Base-by-base conservation (phyloP, 2,888 invertebrate species). In the Pediacus dermestoides region DNA sequence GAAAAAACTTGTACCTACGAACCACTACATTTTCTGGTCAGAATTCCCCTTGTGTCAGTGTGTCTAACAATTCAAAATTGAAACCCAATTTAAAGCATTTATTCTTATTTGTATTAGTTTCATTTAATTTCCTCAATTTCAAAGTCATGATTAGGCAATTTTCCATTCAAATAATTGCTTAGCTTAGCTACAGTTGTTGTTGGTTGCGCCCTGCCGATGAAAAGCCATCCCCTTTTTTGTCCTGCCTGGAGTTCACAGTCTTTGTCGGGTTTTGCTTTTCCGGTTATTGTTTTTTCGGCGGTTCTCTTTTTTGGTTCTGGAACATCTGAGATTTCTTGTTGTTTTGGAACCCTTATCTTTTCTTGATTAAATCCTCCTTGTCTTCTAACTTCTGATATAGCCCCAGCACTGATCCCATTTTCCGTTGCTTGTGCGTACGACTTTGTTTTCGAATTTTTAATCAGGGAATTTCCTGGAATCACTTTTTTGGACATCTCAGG, bases 51-150 rank as follows among this genome's bases (percentile, higher is more conserved):
- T 18, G 6, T 7, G 6, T 18, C 6, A 18, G 21, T n/a, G 21
- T 18, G 21, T 18, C 21, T n/a, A 18, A n/a, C 21, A 18, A 18
- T 18, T 18, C 21, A 18, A 18, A 18, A 18, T 18, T 18, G 21
- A 18, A 18, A n/a, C 21, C 21, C 21, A 18, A n/a, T 18, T 18
- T 18, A 18, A 18, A 18, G n/a, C 6, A 18, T n/a, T 18, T 18
- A n/a, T 18, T 18, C n/a, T 18, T 6, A n/a, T 18, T 18, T 6
- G 21, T 7, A n/a, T 18, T 18, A 7, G 21, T 7, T n/a, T 18
- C 21, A n/a, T 18, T 18, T 6, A n/a, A 18, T 18, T 18, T 18
- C 21, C n/a, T 18, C 21, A n/a, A 18, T 18, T 7, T 18, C 21
- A 18, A 18, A 18, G n/a, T n/a, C 6, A 7, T 18, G 21, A 18